Evolutionary conservation across 2,797 vertebrate genomes (phyloP).

Genomic region (Premnoplex brunnescens): DNA sequence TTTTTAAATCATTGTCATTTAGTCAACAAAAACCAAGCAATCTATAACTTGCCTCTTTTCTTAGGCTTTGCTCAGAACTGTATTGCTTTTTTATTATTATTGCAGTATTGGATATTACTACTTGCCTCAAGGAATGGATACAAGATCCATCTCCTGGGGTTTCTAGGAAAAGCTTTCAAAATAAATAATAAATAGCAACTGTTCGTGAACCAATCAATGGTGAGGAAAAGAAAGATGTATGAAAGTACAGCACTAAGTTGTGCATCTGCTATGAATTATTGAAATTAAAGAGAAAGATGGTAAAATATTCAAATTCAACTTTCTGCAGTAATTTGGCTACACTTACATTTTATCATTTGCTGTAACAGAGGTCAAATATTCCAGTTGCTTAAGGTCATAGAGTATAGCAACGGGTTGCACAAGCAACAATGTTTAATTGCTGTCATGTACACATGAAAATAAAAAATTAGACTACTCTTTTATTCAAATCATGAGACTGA

Average conservation of each 20-base stretch:
- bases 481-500: constrained; percentile 2
- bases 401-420: neutral
- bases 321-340: neutral
- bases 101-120: constrained; percentile 22
- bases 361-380: constrained; percentile 33
- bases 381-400: neutral
- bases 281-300: constrained; percentile 1
- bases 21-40: neutral
- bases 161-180: constrained; percentile 60
- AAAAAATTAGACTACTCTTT: constrained; percentile 38
- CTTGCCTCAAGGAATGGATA: constrained; percentile 50
- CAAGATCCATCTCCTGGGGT: constrained; percentile 45
- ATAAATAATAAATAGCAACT: constrained; percentile 69
- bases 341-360: neutral
- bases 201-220: neutral
- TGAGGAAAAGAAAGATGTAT: neutral
- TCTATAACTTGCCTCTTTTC: neutral
- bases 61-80: neutral
- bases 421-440: constrained; percentile 41
- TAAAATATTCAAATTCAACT: constrained; percentile 5
- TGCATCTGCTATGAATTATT: constrained; percentile 1
- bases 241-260: constrained; percentile 33
- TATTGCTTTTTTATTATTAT: constrained; percentile 26
- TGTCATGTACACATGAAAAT: constrained; percentile 14
- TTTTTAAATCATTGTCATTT: neutral